phyloP scores from a whole-genome alignment of 2,113 vertebrate species.

The Anolis sagrei region DNA sequence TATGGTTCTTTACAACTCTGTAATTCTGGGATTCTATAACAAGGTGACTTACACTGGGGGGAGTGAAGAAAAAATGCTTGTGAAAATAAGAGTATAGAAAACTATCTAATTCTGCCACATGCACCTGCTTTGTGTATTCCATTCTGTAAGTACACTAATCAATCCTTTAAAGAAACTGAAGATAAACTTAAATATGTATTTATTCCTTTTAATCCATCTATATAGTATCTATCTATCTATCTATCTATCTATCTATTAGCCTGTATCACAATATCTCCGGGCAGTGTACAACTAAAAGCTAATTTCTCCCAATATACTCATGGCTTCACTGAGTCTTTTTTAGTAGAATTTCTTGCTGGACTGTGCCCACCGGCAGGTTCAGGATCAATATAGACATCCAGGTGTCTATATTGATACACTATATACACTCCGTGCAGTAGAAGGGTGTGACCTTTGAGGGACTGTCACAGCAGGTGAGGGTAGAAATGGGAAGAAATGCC shows the following conservation, averaged over 20 bases:
- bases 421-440: not conserved
- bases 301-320: not conserved
- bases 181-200: no score
- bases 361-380: not conserved
- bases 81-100: not conserved
- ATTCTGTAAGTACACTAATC: not conserved
- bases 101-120: not conserved
- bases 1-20: no score
- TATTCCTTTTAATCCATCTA: no score
- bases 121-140: not conserved
- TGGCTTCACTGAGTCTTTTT: not conserved
- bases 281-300: no score
- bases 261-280: no score
- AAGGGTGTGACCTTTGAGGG: not conserved
- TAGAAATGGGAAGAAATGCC: not conserved
- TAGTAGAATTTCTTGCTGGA: not conserved
- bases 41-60: not conserved
- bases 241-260: no score
- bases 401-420: no score
- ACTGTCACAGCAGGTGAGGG: not conserved
- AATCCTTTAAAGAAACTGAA: no score
- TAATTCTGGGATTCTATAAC: no score
- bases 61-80: not conserved
- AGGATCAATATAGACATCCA: conserved; percentile 9
- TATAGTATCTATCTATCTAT: no score